Conservation (phyloP, 1,140 invertebrate genomes). For the Oreohelix idahoensis region DNA sequence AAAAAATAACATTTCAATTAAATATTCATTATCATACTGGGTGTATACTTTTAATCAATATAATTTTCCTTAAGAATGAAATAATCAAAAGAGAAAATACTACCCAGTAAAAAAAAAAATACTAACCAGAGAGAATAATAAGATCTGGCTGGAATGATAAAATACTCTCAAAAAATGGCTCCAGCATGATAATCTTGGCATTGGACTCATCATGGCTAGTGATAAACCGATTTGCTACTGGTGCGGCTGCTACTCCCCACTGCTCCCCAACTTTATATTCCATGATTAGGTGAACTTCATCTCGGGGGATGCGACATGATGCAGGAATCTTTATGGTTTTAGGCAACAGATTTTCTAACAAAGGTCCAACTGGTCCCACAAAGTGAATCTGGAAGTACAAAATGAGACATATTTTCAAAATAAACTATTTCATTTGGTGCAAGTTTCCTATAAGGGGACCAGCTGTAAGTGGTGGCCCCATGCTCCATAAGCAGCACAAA, state of each 20-base stretch:
- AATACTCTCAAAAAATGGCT: slow-evolving; percentile 73
- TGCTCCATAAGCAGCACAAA: too few species aligned
- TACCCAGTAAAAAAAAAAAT: neutral
- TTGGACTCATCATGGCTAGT: slow-evolving; percentile 74
- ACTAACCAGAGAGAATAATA: slow-evolving; percentile 65
- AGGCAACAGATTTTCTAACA: slow-evolving; percentile 69
- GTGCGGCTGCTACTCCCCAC: slow-evolving; percentile 68
- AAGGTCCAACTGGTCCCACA: slow-evolving; percentile 74
- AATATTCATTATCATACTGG: too few species aligned
- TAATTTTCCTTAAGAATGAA: too few species aligned
- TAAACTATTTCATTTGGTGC: too few species aligned
- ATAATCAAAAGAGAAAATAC: too few species aligned
- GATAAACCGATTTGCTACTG: slow-evolving; percentile 74
- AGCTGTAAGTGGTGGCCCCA: too few species aligned
- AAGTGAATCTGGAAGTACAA: slow-evolving; percentile 68
- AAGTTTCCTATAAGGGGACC: too few species aligned
- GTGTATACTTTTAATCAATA: too few species aligned
- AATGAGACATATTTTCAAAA: too few species aligned
- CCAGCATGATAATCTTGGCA: slow-evolving; percentile 66
- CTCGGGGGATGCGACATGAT: slow-evolving; percentile 64
- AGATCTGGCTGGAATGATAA: slow-evolving; percentile 70
- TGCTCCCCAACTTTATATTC: slow-evolving; percentile 73
- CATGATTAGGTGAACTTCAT: slow-evolving; percentile 75
- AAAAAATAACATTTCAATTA: too few species aligned
- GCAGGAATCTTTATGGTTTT: slow-evolving; percentile 64